Conservation (phyloP, 1,140 invertebrate species). For the Pomacea maculata region DNA sequence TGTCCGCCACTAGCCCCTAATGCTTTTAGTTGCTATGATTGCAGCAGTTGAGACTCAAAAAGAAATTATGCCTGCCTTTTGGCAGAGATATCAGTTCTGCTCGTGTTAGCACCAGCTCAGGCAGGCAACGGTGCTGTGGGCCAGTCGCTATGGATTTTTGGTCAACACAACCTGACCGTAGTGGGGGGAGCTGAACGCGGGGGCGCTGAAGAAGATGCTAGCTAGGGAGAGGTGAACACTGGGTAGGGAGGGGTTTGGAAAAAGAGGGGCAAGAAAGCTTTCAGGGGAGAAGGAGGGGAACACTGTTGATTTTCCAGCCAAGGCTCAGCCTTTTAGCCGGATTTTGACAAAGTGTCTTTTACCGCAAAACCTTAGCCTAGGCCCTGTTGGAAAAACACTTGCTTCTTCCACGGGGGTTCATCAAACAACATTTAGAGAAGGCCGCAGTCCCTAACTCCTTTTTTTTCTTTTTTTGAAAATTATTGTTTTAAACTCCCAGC, state of each 20-base stretch:
- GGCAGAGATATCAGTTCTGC: background rate
- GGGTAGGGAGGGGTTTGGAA: background rate
- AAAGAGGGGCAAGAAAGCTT: background rate
- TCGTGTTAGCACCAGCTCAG: background rate
- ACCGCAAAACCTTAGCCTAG: too few relatives aligned
- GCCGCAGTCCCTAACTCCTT: too few relatives aligned
- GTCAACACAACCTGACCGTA: background rate
- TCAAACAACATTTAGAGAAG: too few relatives aligned
- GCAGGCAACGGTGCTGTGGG: constrained; percentile 1
- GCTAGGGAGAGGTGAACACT: background rate
- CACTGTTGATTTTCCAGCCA: background rate
- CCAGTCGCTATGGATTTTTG: constrained; percentile 8
- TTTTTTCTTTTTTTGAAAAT: too few relatives aligned
- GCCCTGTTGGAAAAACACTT: too few relatives aligned
- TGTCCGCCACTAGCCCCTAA: background rate
- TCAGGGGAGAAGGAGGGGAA: background rate
- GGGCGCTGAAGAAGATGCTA: background rate
- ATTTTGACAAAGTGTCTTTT: too few relatives aligned
- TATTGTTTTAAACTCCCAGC: too few relatives aligned
- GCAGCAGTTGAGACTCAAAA: constrained; percentile 13
- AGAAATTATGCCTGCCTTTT: constrained; percentile 9
- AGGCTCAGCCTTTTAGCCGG: too few relatives aligned
- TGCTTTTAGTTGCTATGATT: constrained; percentile 11
- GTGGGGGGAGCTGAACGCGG: background rate
- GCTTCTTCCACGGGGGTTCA: too few relatives aligned